Conservation (phyloP, 2,113 vertebrate genomes). For the Nestor notabilis region DNA sequence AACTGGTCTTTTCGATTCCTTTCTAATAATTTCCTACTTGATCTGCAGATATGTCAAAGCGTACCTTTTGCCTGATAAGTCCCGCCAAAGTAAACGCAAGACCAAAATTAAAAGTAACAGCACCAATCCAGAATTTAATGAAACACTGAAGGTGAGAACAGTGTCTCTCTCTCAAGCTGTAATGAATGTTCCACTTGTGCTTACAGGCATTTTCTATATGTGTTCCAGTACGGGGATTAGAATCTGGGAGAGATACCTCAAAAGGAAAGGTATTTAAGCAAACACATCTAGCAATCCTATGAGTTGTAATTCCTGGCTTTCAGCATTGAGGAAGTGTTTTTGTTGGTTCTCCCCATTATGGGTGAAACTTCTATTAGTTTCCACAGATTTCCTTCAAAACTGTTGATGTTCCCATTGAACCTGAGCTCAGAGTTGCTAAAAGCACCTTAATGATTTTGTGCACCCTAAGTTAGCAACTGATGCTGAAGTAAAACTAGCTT, state of each 20-base stretch:
- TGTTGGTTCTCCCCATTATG: not conserved
- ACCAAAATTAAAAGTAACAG: slow-evolving; percentile 93
- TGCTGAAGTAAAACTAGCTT: not conserved
- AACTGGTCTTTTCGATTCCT: not conserved
- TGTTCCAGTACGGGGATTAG: not conserved
- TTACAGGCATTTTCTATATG: not conserved
- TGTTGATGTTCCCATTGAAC: not conserved
- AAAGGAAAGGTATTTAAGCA: not conserved
- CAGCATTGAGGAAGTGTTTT: not conserved
- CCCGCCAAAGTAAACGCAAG: slow-evolving; percentile 95
- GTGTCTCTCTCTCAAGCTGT: not conserved
- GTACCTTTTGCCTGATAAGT: slow-evolving; percentile 96
- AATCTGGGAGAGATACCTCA: not conserved
- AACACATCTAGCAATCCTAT: not conserved
- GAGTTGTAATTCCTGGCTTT: not conserved
- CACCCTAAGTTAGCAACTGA: not conserved
- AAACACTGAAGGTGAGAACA: slow-evolving; percentile 87
- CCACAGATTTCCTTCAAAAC: not conserved
- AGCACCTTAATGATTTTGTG: not conserved
- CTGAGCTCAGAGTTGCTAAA: not conserved
- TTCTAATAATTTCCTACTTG: not conserved
- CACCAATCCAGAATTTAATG: slow-evolving; percentile 92
- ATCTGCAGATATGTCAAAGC: slow-evolving; percentile 91
- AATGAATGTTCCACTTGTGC: not conserved
- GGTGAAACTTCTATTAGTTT: not conserved